phyloP scores from a whole-genome alignment of 1,140 invertebrate genomes.

The Drosophila tristis region DNA sequence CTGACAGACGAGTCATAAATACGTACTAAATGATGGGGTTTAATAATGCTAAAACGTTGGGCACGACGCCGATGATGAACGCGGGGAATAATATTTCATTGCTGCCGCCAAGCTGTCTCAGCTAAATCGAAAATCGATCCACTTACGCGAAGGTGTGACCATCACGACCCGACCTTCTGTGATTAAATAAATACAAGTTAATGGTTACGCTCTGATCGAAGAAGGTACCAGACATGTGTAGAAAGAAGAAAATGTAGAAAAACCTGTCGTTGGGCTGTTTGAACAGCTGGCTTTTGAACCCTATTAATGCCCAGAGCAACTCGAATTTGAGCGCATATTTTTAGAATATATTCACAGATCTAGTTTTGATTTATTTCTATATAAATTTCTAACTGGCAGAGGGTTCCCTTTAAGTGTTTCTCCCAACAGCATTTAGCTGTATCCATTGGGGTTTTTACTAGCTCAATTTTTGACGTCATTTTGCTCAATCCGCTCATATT shows the following conservation, averaged over 20 bases:
- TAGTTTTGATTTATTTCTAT: too few species aligned
- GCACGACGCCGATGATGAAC: slow-evolving; percentile 18
- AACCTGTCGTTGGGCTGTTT: too few species aligned
- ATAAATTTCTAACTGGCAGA: too few species aligned
- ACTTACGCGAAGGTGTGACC: slow-evolving; percentile 31
- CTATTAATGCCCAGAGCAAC: too few species aligned
- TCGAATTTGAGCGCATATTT: not conserved
- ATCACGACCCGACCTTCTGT: slow-evolving; percentile 15
- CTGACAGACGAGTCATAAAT: slow-evolving; percentile 26
- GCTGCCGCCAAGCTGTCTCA: slow-evolving; percentile 29
- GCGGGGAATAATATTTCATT: not conserved
- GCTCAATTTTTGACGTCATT: slow-evolving; percentile 20
- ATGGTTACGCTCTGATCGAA: too few species aligned
- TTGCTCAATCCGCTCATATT: slow-evolving; percentile 41
- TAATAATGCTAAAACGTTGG: slow-evolving; percentile 58
- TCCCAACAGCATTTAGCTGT: too few species aligned
- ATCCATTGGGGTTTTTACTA: not conserved
- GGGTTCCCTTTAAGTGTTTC: too few species aligned
- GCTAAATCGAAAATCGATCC: slow-evolving; percentile 34
- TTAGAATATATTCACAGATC: not conserved
- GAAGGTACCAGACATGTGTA: too few species aligned
- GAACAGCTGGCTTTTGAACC: too few species aligned
- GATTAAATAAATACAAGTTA: too few species aligned
- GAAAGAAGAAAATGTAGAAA: too few species aligned
- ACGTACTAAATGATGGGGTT: slow-evolving; percentile 26